phyloP scores from a whole-genome alignment of 2,888 invertebrate genomes.

The Drosophila longiperda region DNA sequence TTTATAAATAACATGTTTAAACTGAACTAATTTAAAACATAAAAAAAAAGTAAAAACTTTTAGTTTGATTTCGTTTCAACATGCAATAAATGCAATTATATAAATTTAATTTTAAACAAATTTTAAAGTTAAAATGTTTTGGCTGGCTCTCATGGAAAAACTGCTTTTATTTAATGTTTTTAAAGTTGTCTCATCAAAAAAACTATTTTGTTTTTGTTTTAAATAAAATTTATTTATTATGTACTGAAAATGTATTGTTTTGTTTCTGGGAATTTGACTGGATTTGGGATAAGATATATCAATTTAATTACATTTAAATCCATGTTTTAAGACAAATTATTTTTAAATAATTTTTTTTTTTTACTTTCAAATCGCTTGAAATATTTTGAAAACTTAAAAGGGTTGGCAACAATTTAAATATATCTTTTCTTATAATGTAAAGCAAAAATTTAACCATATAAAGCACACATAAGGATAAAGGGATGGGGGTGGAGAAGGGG shows the following conservation, averaged over 20 bases:
- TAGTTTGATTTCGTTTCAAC: neutral
- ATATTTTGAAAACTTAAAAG: slow-evolving; percentile 17
- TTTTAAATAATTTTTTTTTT: neutral
- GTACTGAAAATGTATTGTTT: accelerated
- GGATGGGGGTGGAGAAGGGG: too few relatives aligned
- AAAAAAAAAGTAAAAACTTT: neutral
- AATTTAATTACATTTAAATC: neutral
- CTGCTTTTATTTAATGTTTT: neutral
- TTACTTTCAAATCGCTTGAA: neutral
- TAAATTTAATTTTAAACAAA: neutral
- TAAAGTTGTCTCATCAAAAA: neutral
- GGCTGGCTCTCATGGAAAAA: neutral
- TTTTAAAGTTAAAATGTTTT: neutral
- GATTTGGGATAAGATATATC: neutral
- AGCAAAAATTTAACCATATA: slow-evolving; percentile 52
- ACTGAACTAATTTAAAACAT: neutral
- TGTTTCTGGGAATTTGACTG: neutral
- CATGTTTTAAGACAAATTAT: neutral
- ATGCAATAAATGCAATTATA: neutral
- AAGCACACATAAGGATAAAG: slow-evolving; percentile 27
- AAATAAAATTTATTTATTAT: neutral
- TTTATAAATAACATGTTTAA: neutral
- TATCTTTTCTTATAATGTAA: slow-evolving; percentile 57
- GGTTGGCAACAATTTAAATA: slow-evolving; percentile 18
- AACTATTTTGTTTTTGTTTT: neutral